phyloP scores from a whole-genome alignment of 2,888 invertebrate genomes.

The Phania funesta region DNA sequence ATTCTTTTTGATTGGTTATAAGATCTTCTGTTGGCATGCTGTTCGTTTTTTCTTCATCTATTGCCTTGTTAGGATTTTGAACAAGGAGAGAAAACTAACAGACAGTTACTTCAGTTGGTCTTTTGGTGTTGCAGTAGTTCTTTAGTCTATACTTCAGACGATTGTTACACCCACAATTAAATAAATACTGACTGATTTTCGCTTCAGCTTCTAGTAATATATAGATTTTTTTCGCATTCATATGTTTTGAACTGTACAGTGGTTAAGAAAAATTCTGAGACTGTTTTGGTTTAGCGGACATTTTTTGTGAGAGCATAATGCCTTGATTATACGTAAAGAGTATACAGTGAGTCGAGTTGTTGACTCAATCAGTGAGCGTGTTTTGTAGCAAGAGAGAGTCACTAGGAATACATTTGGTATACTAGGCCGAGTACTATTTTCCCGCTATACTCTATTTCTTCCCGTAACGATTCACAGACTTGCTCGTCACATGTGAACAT shows the following conservation, averaged over 20 bases:
- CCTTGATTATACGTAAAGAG: no score
- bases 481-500: no score
- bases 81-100: slow-evolving; percentile 45
- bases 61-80: slow-evolving; percentile 59
- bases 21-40: slow-evolving; percentile 31
- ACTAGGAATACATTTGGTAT: no score
- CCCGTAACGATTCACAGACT: no score
- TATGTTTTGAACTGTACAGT: slow-evolving; percentile 21
- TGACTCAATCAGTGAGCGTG: no score
- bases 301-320: no score
- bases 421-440: no score
- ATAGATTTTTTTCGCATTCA: slow-evolving; percentile 34
- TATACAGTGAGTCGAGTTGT: no score
- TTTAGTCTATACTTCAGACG: slow-evolving; percentile 69
- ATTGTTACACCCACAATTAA: slow-evolving; percentile 79
- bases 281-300: neutral
- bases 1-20: slow-evolving; percentile 53
- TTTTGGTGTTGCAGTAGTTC: slow-evolving; percentile 49
- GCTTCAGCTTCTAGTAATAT: slow-evolving; percentile 67
- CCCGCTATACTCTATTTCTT: no score
- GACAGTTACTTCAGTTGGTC: slow-evolving; percentile 23
- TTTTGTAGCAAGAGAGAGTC: no score
- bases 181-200: slow-evolving; percentile 72
- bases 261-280: neutral
- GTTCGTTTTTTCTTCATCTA: slow-evolving; percentile 11